Evolutionary conservation across 2,113 vertebrate species (phyloP).

Genomic region (Accipiter virgatus): DNA sequence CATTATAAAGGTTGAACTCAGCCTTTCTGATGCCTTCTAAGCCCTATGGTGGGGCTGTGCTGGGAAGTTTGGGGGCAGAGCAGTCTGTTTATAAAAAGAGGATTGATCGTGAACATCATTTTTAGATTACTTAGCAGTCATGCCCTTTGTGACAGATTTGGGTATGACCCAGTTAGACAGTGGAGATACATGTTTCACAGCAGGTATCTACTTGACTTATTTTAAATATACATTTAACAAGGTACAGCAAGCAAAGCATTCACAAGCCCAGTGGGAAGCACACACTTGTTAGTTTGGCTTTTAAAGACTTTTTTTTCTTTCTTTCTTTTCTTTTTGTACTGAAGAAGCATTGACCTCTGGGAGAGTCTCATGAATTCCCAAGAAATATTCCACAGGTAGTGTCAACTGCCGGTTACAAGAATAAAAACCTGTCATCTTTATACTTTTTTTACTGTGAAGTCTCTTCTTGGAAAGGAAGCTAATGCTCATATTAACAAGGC

Average conservation of each 20-base stretch:
- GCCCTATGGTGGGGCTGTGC: not conserved
- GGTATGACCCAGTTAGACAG: not conserved
- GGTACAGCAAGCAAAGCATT: not conserved
- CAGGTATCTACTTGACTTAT: not conserved
- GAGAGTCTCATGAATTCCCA: not conserved
- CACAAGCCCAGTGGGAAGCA: not conserved
- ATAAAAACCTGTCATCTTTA: not conserved
- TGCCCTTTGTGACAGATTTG: not conserved
- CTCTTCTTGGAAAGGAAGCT: not conserved
- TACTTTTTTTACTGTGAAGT: not conserved
- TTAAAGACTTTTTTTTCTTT: not conserved
- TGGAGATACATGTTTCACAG: not conserved
- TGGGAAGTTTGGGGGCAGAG: not conserved
- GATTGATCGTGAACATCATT: not conserved
- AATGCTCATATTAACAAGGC: not conserved
- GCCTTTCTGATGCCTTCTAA: not conserved
- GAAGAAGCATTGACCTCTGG: not conserved
- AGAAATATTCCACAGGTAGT: not conserved
- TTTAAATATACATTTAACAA: slow-evolving; percentile 27
- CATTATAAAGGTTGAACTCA: not conserved
- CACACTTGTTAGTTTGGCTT: not conserved
- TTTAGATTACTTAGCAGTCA: not conserved
- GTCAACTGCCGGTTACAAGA: not conserved
- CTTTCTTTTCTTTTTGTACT: not conserved
- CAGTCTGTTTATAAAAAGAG: not conserved